Percentiles rank a stretch among this genome's conserved stretches.
Evolutionary conservation across 92 coral and sea anemone species (phyloP).

Genomic region (Parazoanthus atlanticus): DNA sequence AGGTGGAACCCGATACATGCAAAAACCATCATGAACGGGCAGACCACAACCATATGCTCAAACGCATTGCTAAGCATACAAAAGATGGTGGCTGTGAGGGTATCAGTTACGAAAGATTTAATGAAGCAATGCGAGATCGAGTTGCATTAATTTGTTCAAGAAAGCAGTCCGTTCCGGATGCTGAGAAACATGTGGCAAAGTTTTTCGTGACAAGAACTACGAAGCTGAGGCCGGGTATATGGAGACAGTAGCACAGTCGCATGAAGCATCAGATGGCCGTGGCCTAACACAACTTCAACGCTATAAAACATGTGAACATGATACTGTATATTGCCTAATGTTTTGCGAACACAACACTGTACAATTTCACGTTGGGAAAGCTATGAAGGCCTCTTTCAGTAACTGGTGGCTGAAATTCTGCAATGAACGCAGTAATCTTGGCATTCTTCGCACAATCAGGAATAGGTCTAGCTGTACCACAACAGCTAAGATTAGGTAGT

Average conservation of each 20-base stretch:
- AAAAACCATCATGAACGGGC: slow-evolving; percentile 38
- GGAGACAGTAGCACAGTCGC: slow-evolving; percentile 52
- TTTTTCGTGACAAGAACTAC: slow-evolving; percentile 43
- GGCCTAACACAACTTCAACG: slow-evolving; percentile 49
- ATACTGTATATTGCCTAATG: no score
- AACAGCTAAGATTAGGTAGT: slow-evolving; percentile 23
- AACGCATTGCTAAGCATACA: slow-evolving; percentile 42
- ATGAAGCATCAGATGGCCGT: slow-evolving; percentile 50
- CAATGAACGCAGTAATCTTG: no score
- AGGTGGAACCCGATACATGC: no score
- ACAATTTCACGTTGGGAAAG: no score
- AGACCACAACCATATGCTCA: slow-evolving; percentile 40
- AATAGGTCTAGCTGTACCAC: neutral
- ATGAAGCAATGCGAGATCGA: slow-evolving; percentile 46
- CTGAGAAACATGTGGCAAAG: slow-evolving; percentile 52
- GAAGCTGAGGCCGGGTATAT: slow-evolving; percentile 37
- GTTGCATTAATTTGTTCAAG: slow-evolving; percentile 43
- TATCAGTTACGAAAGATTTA: slow-evolving; percentile 35
- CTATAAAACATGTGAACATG: no score
- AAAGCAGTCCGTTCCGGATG: slow-evolving; percentile 56
- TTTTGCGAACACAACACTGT: no score
- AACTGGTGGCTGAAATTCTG: no score
- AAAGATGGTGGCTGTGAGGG: no score
- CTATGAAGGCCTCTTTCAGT: no score
- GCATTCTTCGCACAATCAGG: no score